Base-by-base conservation (phyloP, 2,888 invertebrate species). In the Cheilosia vulpina region DNA sequence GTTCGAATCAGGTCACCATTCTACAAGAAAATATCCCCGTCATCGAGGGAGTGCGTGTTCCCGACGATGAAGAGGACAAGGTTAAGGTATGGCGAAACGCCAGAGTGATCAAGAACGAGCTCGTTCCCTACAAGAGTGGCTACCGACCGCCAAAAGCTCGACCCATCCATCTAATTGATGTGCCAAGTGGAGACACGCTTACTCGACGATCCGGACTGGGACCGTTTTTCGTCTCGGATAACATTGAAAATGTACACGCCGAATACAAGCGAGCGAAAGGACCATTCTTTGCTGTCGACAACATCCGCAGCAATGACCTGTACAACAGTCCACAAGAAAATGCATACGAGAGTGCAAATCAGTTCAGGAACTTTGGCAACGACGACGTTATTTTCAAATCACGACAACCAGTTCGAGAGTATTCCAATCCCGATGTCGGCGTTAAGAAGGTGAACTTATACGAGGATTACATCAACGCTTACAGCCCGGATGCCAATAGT, bases 31-130 rank as follows among this genome's bases (percentile, higher is more conserved):
- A 96, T 0, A 95, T 96, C 31, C 96, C 97, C 0, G 94, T 97
- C 63, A 96, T 98, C 57, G 96, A 96, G 63, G 92, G 92, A 4
- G 94, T 96, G 0, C 94, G 97, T 77, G 95, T 97, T 50, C 97
- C 97, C 0, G 97, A 98, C 89, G 96, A 97, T 88, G 96, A 96
- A 73, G 95, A 95, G 62, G 96, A 97, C 89, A 95, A 95, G 87
- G 92, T 90, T 43, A 96, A 96, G 90, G 96, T 95, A 0, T 97
- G 97, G 97, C 94, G 97, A 71, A 97, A 97, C 91, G 97, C 97
- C 0, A 93, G 97, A 87, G 97, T 97, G 15, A 96, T 97, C 57
- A 97, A 97, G 89, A 96, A 96, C 71, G 95, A 96, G 90, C 92
- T 97, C 63, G 93, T 96, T 57, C 96, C 96, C 19, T 96, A 96